Conservation (phyloP, 2,797 vertebrate genomes). For the Acanthurus leucopareius region DNA sequence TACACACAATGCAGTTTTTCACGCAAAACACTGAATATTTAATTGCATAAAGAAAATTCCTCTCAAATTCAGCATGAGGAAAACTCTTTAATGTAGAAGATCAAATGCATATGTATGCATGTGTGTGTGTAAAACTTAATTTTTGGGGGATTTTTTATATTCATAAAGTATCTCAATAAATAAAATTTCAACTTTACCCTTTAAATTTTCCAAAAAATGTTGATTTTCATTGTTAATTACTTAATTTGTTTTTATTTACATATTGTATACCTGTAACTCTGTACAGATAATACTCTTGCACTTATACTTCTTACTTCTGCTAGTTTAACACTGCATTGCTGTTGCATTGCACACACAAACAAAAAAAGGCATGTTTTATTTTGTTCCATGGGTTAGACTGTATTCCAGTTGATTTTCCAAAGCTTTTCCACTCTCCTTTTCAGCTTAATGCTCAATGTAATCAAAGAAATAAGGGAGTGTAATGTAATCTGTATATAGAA, state of each 20-base stretch:
- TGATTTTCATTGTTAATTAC: too few relatives aligned
- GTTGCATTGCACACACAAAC: background rate
- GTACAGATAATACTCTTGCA: background rate
- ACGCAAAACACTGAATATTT: background rate
- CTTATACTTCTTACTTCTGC: background rate
- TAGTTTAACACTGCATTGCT: background rate
- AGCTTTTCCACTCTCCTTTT: background rate
- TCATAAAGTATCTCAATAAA: too few relatives aligned
- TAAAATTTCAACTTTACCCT: too few relatives aligned
- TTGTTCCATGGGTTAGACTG: background rate
- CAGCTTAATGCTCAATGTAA: background rate
- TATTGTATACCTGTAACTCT: background rate
- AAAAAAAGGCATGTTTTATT: background rate
- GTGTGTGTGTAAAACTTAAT: too few relatives aligned
- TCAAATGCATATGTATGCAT: too few relatives aligned
- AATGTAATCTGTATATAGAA: constrained; percentile 15
- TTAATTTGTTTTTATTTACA: background rate
- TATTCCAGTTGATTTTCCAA: constrained; percentile 20
- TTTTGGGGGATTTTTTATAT: too few relatives aligned
- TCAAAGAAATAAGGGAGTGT: constrained; percentile 3
- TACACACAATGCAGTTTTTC: background rate
- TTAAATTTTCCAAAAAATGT: too few relatives aligned
- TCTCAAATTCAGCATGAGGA: too few relatives aligned
- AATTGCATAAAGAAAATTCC: too few relatives aligned
- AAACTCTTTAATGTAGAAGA: too few relatives aligned